Conservation (phyloP, 2,888 invertebrate genomes). For the Tenthredo mesomela region DNA sequence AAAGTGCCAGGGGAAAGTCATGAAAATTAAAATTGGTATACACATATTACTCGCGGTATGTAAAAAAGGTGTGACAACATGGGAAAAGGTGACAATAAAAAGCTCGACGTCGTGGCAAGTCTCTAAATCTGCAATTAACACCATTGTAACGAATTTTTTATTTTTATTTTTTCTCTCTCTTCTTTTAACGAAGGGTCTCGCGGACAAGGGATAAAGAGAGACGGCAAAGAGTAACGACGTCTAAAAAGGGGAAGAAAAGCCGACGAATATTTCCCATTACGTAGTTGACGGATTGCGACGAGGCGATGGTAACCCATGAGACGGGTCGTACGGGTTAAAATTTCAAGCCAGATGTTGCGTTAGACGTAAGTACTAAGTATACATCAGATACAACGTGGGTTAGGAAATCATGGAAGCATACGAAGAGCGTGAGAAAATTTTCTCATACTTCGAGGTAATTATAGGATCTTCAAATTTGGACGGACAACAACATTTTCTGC, state of each 20-base stretch:
- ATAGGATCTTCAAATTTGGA: background rate
- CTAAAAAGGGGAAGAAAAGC: background rate
- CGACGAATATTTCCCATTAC: constrained; percentile 42
- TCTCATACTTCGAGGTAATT: background rate
- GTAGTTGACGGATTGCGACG: constrained; percentile 26
- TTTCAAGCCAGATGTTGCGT: constrained; percentile 16
- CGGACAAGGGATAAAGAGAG: background rate
- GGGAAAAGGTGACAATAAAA: constrained; percentile 31
- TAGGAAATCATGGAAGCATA: constrained; percentile 3
- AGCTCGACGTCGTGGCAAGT: constrained; percentile 1
- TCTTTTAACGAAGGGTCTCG: background rate
- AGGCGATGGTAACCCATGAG: constrained; percentile 10
- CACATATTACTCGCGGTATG: background rate
- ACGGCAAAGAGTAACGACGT: constrained; percentile 10
- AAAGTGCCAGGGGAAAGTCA: background rate
- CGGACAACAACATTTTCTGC: background rate
- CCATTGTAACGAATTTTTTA: constrained; percentile 38
- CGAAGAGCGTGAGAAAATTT: background rate
- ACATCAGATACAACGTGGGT: no score
- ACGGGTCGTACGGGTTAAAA: background rate
- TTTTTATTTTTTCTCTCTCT: background rate
- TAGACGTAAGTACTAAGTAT: no score
- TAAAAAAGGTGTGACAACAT: background rate
- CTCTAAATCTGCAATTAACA: constrained; percentile 41
- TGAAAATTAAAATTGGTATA: constrained; percentile 28